These are phyloP conservation scores for Cyanocitta stelleri DNA, from an alignment of 2,113 vertebrate species.

Conservation along the genomic window DNA sequence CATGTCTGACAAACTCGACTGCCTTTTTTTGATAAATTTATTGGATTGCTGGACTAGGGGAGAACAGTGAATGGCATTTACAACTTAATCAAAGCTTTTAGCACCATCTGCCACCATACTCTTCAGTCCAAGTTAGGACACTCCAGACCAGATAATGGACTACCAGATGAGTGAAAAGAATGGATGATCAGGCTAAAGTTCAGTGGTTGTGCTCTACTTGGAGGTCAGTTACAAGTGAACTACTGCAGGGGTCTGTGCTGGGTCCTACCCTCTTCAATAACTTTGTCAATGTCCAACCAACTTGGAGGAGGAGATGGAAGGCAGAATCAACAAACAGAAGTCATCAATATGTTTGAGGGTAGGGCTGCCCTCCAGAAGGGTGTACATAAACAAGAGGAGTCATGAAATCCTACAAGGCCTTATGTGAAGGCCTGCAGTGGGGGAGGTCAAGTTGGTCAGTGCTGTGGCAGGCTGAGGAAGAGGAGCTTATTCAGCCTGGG, in stretches of 20 bases:
- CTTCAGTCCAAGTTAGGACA: background rate
- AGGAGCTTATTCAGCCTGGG: background rate
- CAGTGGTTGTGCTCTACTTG: background rate
- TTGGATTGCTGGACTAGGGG: background rate
- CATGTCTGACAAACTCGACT: background rate
- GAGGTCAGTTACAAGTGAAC: background rate
- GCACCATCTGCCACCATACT: background rate
- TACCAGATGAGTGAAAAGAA: background rate
- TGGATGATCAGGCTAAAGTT: background rate
- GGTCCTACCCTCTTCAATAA: background rate
- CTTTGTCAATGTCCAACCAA: background rate
- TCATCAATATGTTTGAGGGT: background rate
- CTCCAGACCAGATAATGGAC: background rate
- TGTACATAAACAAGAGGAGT: background rate
- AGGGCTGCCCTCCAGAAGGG: background rate
- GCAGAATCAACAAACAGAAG: background rate
- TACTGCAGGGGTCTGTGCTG: background rate
- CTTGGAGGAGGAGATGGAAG: background rate
- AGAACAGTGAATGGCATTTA: background rate
- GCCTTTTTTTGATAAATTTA: background rate
- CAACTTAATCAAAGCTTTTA: background rate
- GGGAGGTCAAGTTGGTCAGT: background rate
- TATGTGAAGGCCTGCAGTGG: background rate
- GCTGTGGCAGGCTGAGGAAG: background rate
- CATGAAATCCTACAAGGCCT: background rate